Evolutionary conservation across 2,888 invertebrate genomes (phyloP), one percentile per base, ranked within the genome.

Genomic region (Drosophila pullipes): DNA sequence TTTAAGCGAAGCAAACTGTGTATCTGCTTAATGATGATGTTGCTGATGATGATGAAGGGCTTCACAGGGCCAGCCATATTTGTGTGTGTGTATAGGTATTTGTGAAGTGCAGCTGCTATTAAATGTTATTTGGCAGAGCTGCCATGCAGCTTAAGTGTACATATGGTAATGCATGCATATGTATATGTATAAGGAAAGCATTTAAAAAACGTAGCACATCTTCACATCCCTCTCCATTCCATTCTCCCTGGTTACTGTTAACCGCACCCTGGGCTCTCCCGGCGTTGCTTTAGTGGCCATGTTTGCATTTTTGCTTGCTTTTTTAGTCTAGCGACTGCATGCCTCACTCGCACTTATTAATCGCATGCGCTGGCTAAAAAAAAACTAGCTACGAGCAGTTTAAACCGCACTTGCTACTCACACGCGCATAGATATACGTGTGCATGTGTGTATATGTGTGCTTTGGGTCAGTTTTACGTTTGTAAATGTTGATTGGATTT

Each of bases 301-400:
- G 64, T 73, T 86, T 72, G 76, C 69, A 69, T 67, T 71, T 71
- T 33, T 50, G 35, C 63, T 59, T 16, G 33, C 53, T 74, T 63
- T 78, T 78, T 78, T 77, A 67, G 49, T 55, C 33, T 25, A 39
- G 31, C 44, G 33, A 50, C 55, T 78, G 66, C 82, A 78, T 71
- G 68, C 61, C 25, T 47, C 47, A 16, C 62, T 58, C 44, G 22
- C 53, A 65, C 81, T 69, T 81, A 74, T 69, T 79, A 69, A 67
- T 81, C 69, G 64, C 85, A 68, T 77, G 68, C 62, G 74, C 65
- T 78, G 55, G 62, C 60, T 67, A 69, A 82, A 82, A 84, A 47
- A 47, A 47, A 89, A 89, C 85, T 81, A 81, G 85, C 82, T 81
- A 81, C 50, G 81, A 70, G 85, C 90, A 76, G 85, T 88, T 85